Base-by-base conservation (phyloP, 2,797 vertebrate genomes). In the Tarsius wallacei region DNA sequence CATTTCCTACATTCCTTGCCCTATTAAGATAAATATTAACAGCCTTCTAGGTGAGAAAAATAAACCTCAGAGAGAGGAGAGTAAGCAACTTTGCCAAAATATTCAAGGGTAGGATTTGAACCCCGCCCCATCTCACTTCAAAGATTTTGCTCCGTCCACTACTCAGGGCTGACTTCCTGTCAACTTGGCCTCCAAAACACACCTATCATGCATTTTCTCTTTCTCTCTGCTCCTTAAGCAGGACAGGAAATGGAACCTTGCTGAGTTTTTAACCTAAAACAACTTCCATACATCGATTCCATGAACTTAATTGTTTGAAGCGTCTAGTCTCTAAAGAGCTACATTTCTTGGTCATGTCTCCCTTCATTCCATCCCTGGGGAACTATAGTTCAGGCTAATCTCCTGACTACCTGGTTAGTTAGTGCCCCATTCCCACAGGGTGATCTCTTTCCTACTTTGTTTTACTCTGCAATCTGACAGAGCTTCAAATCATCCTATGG, bases 211-310 rank as follows among this genome's bases (percentile, higher is more conserved):
- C 4, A 53, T 81, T 53, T n/a, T 57, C 76, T 57, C 76, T 74
- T 59, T 88, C 81, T 51, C 42, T 86, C 61, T 88, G 51, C 9
- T 73, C 87, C 22, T 90, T 11, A 15, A 1, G 10, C 7, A 26
- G 66, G 26, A 59, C 33, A 77, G 14, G 51, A 61, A 55, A 78
- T 6, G 31, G 33, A 81, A 33, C 28, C 26, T 81, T 81, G 36
- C n/a, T 70, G 33, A 93, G 55, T 87, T 95, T 77, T 96, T 64
- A 74, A 92, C 14, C 36, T 73, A 64, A 64, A 96, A 90, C 14
- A 13, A 70, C 84, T 87, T 93, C 77, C 15, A 17, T 26, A 74
- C 11, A 36, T 53, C 0, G 10, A 16, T 55, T 71, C 61, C 66
- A 22, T 70, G 61, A 26, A 51, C 76, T 49, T 80, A 81, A 77